Percentiles rank a stretch among this genome's conserved stretches.
Evolutionary conservation across 2,888 invertebrate species (phyloP).

Genomic region (Lepidonotus clava): DNA sequence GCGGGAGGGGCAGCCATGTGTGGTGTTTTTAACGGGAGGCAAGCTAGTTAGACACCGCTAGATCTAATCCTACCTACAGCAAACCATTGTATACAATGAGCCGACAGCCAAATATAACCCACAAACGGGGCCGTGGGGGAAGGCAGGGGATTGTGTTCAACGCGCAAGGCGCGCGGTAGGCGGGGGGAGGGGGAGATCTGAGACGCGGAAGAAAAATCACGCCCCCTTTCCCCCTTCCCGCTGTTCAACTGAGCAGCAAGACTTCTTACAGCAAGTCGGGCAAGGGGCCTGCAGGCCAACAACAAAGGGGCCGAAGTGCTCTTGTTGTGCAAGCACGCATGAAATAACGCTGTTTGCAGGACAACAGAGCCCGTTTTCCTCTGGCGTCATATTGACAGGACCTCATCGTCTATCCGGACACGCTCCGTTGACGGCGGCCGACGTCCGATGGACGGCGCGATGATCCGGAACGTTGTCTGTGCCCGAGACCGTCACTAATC

Average conservation of each 20-base stretch:
- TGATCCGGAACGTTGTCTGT: no score
- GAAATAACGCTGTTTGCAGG: slow-evolving; percentile 40
- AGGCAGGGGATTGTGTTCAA: no score
- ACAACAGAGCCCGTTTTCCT: neutral
- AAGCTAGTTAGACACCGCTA: neutral
- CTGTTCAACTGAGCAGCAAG: neutral
- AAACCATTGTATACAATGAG: neutral
- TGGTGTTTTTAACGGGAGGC: neutral
- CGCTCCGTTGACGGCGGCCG: neutral
- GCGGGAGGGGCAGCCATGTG: neutral
- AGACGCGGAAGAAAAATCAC: no score
- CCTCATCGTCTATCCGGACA: neutral
- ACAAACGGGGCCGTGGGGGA: no score
- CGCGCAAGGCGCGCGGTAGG: no score
- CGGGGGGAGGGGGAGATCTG: no score
- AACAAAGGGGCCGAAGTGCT: neutral
- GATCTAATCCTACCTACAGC: neutral
- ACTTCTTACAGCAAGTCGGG: no score
- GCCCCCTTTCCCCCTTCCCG: no score
- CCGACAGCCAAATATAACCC: neutral
- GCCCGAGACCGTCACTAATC: no score
- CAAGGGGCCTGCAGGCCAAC: no score
- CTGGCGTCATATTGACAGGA: neutral
- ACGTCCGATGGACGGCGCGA: neutral
- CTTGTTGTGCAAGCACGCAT: slow-evolving; percentile 31